phyloP scores from a whole-genome alignment of 1,140 invertebrate species.

The Archivesica marissinica region DNA sequence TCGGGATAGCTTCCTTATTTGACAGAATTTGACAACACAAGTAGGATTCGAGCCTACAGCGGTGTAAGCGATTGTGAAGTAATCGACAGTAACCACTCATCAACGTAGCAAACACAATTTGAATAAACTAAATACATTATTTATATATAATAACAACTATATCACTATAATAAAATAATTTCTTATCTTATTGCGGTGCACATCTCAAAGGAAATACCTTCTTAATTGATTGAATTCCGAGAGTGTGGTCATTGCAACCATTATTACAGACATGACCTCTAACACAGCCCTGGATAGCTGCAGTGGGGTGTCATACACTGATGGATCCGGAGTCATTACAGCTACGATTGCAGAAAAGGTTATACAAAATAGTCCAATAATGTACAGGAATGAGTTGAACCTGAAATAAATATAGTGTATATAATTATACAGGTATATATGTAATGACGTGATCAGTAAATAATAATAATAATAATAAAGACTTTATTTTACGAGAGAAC shows the following conservation, averaged over 20 bases:
- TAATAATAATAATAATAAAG: background rate
- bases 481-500: no score
- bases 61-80: no score
- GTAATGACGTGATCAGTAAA: background rate
- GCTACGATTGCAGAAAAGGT: constrained; percentile 72
- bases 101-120: no score
- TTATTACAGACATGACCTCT: constrained; percentile 66
- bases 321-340: constrained; percentile 63
- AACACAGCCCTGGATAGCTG: constrained; percentile 72
- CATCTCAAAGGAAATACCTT: constrained; percentile 68
- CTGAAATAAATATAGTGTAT: constrained; percentile 61
- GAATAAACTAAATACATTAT: no score
- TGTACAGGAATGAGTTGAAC: constrained; percentile 71
- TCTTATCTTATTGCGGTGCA: no score
- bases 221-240: constrained; percentile 77
- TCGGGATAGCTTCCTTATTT: no score
- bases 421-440: background rate
- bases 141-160: no score
- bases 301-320: constrained; percentile 65
- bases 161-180: no score
- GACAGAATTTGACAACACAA: no score
- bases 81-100: no score
- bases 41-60: no score
- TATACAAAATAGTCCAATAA: constrained; percentile 69
- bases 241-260: constrained; percentile 66